Conservation (phyloP, 2,888 invertebrate genomes). For the Seladonia tumulorum region DNA sequence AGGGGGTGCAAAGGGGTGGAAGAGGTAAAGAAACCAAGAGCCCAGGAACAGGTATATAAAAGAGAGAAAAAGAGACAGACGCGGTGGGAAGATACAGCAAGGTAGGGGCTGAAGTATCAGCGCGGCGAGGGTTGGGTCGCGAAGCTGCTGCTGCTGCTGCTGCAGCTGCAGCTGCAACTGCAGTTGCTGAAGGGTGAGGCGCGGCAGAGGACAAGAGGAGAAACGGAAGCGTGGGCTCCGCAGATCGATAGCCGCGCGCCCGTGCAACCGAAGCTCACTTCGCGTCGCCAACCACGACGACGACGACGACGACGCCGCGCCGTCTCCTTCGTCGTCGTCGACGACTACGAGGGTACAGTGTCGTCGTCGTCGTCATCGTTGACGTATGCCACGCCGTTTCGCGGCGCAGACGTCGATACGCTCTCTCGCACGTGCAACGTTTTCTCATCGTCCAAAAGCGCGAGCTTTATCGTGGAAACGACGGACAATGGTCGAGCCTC, state of each 20-base stretch:
- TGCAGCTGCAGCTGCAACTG: slow-evolving; percentile 62
- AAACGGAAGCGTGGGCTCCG: slow-evolving; percentile 77
- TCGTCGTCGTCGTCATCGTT: slow-evolving; percentile 49
- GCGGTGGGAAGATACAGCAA: slow-evolving; percentile 47
- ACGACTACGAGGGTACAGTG: slow-evolving; percentile 38
- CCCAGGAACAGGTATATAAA: slow-evolving; percentile 38
- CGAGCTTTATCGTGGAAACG: slow-evolving; percentile 55
- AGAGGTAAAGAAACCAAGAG: slow-evolving; percentile 24
- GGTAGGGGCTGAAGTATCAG: slow-evolving; percentile 51
- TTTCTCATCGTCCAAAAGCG: slow-evolving; percentile 66
- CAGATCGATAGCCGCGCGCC: slow-evolving; percentile 81
- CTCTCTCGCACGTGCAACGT: slow-evolving; percentile 75
- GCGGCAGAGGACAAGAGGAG: slow-evolving; percentile 65
- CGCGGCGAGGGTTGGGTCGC: slow-evolving; percentile 62
- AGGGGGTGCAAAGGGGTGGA: slow-evolving; percentile 10
- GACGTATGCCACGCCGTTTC: slow-evolving; percentile 51
- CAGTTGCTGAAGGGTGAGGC: slow-evolving; percentile 59
- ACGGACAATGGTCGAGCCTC: slow-evolving; percentile 53
- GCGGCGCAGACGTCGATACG: slow-evolving; percentile 67
- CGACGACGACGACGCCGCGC: slow-evolving; percentile 36
- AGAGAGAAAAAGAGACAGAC: slow-evolving; percentile 29
- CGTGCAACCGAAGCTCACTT: slow-evolving; percentile 80
- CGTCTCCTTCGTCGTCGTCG: no score
- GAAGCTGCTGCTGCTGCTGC: slow-evolving; percentile 44
- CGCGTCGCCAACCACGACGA: slow-evolving; percentile 66